These are phyloP conservation scores for Drosophila athabasca DNA, from an alignment of 1,140 invertebrate species.

Conservation along the genomic window DNA sequence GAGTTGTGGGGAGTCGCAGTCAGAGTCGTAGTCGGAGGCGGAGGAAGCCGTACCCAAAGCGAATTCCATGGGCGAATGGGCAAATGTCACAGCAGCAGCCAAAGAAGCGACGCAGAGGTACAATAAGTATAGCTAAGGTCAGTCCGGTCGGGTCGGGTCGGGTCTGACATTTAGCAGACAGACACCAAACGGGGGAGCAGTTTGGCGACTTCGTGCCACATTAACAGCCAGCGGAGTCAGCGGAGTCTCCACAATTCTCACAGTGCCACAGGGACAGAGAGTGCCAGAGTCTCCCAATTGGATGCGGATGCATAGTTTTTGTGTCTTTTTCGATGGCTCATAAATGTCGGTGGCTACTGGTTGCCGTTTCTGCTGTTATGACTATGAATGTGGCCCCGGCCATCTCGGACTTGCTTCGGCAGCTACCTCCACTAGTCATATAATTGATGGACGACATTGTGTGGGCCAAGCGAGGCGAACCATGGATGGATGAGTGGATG, in stretches of 20 bases:
- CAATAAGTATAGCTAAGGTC: slow-evolving; percentile 31
- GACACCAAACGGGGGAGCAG: slow-evolving; percentile 7
- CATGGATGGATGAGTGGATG: neutral
- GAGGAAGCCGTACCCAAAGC: slow-evolving; percentile 21
- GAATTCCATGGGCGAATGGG: slow-evolving; percentile 26
- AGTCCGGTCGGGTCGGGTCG: neutral
- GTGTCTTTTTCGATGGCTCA: slow-evolving; percentile 40
- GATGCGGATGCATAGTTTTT: slow-evolving; percentile 25
- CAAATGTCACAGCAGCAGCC: slow-evolving; percentile 39
- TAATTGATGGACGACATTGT: slow-evolving; percentile 44
- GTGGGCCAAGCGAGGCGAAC: slow-evolving; percentile 18
- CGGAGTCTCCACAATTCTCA: slow-evolving; percentile 19
- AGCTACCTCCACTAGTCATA: slow-evolving; percentile 37
- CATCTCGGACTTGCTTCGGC: slow-evolving; percentile 2
- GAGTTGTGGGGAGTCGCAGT: neutral
- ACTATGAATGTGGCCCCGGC: slow-evolving; percentile 19
- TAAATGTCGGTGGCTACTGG: slow-evolving; percentile 43
- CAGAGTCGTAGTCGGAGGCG: neutral
- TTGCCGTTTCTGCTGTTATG: slow-evolving; percentile 23
- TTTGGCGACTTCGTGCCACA: slow-evolving; percentile 45
- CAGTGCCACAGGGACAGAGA: neutral
- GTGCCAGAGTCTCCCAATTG: slow-evolving; percentile 17
- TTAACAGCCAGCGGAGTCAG: slow-evolving; percentile 40
- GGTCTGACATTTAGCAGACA: slow-evolving; percentile 46
- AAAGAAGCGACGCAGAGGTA: slow-evolving; percentile 7